Evolutionary conservation across 2,797 vertebrate genomes (phyloP).

Genomic region (Spondyliosoma cantharus): DNA sequence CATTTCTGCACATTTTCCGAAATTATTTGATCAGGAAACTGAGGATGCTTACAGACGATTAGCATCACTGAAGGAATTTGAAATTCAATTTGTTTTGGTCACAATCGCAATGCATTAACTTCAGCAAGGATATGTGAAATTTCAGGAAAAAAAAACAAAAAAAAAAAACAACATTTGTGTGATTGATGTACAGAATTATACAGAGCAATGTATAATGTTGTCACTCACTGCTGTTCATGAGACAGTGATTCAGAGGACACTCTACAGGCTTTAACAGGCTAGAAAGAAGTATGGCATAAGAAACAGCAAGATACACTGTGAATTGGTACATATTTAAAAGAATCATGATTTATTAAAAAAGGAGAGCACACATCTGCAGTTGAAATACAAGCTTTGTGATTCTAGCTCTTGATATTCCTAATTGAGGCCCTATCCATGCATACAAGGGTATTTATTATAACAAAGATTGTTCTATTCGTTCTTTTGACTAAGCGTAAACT

Average conservation of each 20-base stretch:
- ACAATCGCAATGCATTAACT: not conserved
- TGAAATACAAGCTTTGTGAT: not conserved
- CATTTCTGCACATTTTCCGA: constrained; percentile 12
- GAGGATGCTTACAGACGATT: not conserved
- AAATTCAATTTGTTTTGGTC: not conserved
- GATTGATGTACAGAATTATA: not conserved
- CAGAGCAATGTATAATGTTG: not conserved
- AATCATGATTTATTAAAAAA: not conserved
- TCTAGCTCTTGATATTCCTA: not conserved
- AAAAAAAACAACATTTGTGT: not conserved
- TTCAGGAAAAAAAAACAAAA: not conserved
- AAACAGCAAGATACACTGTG: not conserved
- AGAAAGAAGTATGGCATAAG: not conserved
- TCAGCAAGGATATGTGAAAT: not conserved
- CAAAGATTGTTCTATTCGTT: too few species aligned
- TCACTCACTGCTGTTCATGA: not conserved
- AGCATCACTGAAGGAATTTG: not conserved
- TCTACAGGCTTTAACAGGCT: not conserved
- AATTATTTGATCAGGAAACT: not conserved
- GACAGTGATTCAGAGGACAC: not conserved
- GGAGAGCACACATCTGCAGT: too few species aligned
- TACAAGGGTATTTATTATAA: too few species aligned
- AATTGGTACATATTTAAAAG: not conserved
- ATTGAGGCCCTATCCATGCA: too few species aligned
- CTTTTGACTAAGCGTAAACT: too few species aligned